phyloP scores from a whole-genome alignment of 1,140 invertebrate species.

The Caerostris darwini region DNA sequence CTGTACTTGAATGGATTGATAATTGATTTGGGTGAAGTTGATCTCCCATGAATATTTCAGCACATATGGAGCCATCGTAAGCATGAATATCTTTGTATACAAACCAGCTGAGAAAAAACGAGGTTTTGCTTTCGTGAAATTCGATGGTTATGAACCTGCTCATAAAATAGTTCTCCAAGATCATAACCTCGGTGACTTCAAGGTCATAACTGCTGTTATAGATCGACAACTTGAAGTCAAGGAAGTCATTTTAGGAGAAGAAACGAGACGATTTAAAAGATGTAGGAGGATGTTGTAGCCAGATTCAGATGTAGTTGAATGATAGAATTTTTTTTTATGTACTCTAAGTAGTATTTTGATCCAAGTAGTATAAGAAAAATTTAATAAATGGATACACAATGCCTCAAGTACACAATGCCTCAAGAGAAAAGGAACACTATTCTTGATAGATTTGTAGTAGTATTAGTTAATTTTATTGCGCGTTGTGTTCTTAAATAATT shows the following conservation, averaged over 20 bases:
- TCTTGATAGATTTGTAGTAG: too few species aligned
- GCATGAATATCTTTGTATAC: conserved; percentile 94
- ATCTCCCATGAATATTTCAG: conserved; percentile 90
- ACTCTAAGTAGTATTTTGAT: too few species aligned
- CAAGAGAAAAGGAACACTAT: too few species aligned
- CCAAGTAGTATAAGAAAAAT: too few species aligned
- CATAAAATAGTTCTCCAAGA: conserved; percentile 91
- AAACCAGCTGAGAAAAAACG: conserved; percentile 93
- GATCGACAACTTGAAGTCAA: conserved; percentile 83
- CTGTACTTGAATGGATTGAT: conserved; percentile 94
- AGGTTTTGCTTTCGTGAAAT: conserved; percentile 97
- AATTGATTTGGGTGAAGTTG: conserved; percentile 94
- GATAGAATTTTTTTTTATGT: too few species aligned
- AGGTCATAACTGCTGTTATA: background rate
- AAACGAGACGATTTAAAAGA: conserved; percentile 81
- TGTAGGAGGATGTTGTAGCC: conserved; percentile 75
- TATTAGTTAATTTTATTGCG: too few species aligned
- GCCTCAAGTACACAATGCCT: too few species aligned
- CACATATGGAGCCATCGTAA: conserved; percentile 91
- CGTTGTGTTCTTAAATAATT: too few species aligned
- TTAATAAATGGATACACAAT: too few species aligned
- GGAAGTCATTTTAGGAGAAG: conserved; percentile 83
- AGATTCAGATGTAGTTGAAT: too few species aligned
- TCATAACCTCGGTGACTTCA: conserved; percentile 81
- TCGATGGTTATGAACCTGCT: conserved; percentile 97